A percentile compares a stretch with the other conserved stretches of the same genome.
Evolutionary conservation across 2,113 vertebrate species (phyloP).

Genomic region (Platichthys flesus): DNA sequence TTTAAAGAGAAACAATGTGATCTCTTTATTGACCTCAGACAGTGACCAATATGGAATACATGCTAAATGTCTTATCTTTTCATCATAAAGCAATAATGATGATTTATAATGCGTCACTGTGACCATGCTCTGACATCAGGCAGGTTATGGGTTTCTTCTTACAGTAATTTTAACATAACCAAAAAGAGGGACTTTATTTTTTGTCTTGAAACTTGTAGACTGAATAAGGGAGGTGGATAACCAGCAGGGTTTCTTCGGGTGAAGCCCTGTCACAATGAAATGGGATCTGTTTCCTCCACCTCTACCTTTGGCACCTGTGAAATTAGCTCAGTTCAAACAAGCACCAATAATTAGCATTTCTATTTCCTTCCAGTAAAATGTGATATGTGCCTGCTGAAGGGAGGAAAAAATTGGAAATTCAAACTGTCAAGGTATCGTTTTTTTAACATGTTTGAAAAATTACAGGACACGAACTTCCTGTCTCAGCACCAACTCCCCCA

Average conservation of each 20-base stretch:
- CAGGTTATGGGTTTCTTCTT: neutral
- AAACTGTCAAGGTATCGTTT: conserved; percentile 51
- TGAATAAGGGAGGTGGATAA: neutral
- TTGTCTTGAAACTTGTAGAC: too few species aligned
- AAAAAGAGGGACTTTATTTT: neutral
- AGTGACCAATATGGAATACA: too few species aligned
- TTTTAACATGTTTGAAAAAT: conserved; percentile 60
- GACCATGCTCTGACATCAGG: neutral
- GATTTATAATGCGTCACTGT: too few species aligned
- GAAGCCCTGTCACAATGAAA: conserved; percentile 1
- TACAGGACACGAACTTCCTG: conserved; percentile 51
- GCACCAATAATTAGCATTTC: neutral
- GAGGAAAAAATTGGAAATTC: conserved; percentile 1
- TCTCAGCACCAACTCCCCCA: neutral
- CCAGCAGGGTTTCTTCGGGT: conserved; percentile 13
- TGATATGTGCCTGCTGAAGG: conserved; percentile 17
- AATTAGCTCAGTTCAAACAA: conserved; percentile 23
- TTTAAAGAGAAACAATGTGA: too few species aligned
- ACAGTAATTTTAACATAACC: neutral
- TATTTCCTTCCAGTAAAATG: conserved; percentile 21
- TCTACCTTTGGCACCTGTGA: conserved; percentile 34
- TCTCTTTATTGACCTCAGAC: too few species aligned
- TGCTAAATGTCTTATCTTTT: too few species aligned
- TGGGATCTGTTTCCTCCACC: too few species aligned
- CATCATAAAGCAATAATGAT: too few species aligned